Evolutionary conservation across 2,888 invertebrate species (phyloP), one percentile per base, ranked within the genome.

Genomic region (Phalera bucephala): DNA sequence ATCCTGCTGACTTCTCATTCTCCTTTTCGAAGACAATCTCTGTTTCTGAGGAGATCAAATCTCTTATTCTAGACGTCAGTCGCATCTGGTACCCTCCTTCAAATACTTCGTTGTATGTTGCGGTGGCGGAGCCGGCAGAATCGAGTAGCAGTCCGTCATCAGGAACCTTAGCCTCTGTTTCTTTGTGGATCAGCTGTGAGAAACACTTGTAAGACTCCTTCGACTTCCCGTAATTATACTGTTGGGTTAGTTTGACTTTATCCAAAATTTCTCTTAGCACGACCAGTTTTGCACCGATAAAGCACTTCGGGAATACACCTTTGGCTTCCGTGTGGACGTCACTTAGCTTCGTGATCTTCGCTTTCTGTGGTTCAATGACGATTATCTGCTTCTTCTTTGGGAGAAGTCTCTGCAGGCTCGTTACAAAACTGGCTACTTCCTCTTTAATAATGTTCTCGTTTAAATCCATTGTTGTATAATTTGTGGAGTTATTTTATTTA

Each of bases 301-400:
- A 89, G 49, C 88, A 89, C 52, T 68, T 68, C 6, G 89, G 89
- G 38, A 89, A 89, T 5, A 86, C 82, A 43, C 52, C 76, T 42
- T 89, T 89, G 1, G 89, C 81, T 47, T 88, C 88, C 11, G 68
- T 51, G 44, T 89, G 89, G 13, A 89, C 60, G 56, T 85, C 80
- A 54, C 72, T 67, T 11, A 89, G 70, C 30, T 73, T 70, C 36
- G 68, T 72, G 52, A 78, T 45, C 49, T 62, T 73, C 1, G 51
- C 37, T 43, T 66, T 73, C 21, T 61, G 60, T 21, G 75, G 71
- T 39, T 70, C 68, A 12, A 82, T 35, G 22, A 77, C 45, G 7
- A 80, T 63, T 1, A 80, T 49, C 1, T 84, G 79, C 37, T 85
- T 87, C 45, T 80, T 87, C 63, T 70, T 86, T 0, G 89, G 87